phyloP scores from a whole-genome alignment of 2,113 vertebrate species.

The Chaetura pelagica region DNA sequence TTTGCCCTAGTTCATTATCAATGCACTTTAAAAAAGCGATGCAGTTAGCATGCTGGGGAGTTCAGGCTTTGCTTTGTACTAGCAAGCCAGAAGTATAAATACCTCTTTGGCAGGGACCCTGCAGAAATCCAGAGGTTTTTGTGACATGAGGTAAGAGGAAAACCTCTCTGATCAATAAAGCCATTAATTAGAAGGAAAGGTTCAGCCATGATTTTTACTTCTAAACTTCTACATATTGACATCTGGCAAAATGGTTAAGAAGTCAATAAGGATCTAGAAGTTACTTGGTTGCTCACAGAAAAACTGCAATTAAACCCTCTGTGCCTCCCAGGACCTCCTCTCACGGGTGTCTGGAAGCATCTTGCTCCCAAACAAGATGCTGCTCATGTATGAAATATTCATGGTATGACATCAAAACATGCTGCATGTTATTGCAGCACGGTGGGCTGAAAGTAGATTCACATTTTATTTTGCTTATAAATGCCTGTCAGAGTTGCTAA shows the following conservation, averaged over 20 bases:
- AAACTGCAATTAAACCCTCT: not conserved
- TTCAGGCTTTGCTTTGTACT: not conserved
- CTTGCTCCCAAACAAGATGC: not conserved
- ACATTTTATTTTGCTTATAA: constrained; percentile 66
- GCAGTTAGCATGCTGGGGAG: not conserved
- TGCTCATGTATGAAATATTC: constrained; percentile 63
- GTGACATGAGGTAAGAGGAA: not conserved
- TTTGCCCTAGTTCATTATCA: not conserved
- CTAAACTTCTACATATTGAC: constrained; percentile 10
- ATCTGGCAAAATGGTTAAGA: constrained; percentile 24
- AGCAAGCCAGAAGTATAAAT: not conserved
- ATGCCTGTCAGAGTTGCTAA: constrained; percentile 59
- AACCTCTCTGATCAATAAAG: not conserved
- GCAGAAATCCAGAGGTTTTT: not conserved
- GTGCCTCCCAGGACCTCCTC: not conserved
- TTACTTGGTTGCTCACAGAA: not conserved
- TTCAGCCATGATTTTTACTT: constrained; percentile 1
- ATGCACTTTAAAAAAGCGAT: not conserved
- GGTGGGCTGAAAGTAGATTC: constrained; percentile 50
- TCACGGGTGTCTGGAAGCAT: not conserved
- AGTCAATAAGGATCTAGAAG: constrained; percentile 9
- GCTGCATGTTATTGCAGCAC: constrained; percentile 29
- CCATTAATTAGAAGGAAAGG: constrained; percentile 43
- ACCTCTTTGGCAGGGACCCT: not conserved
- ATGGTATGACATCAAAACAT: constrained; percentile 40